These are phyloP conservation scores for Nebria salina DNA, from an alignment of 2,888 invertebrate species.

Conservation along the genomic window DNA sequence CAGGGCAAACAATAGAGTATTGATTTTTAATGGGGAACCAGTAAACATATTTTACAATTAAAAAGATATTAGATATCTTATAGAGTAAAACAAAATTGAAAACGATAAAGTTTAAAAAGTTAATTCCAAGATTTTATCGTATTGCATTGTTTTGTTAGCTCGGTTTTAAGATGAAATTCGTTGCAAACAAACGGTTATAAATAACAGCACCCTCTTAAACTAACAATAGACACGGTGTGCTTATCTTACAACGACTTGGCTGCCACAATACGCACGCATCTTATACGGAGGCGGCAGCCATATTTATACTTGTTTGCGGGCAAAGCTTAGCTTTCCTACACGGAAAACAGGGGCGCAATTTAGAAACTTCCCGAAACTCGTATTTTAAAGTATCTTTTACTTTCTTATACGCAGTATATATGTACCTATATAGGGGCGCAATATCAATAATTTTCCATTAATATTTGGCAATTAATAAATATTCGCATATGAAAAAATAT, in stretches of 20 bases:
- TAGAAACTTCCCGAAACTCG: neutral
- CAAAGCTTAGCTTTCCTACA: neutral
- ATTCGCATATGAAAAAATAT: too few species aligned
- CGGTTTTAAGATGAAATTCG: slow-evolving; percentile 12
- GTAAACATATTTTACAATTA: neutral
- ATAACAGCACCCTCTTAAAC: slow-evolving; percentile 53
- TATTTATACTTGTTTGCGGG: slow-evolving; percentile 14
- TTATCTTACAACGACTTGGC: slow-evolving; percentile 27
- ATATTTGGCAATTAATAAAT: too few species aligned
- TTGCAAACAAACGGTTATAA: slow-evolving; percentile 42
- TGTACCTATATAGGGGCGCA: too few species aligned
- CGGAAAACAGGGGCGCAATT: neutral
- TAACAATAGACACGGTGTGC: slow-evolving; percentile 54
- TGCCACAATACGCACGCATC: slow-evolving; percentile 26
- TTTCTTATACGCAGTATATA: too few species aligned
- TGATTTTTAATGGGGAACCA: neutral
- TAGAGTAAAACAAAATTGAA: slow-evolving; percentile 14
- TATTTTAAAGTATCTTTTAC: neutral
- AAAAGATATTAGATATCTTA: neutral
- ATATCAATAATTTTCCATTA: too few species aligned
- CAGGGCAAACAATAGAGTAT: too few species aligned
- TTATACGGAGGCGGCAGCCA: slow-evolving; percentile 13
- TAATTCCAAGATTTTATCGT: slow-evolving; percentile 26
- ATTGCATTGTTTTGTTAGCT: slow-evolving; percentile 36
- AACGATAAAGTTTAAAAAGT: slow-evolving; percentile 15